These are phyloP conservation scores for Ictalurus punctatus DNA, from an alignment of 2,113 vertebrate species.

Conservation along the genomic window DNA sequence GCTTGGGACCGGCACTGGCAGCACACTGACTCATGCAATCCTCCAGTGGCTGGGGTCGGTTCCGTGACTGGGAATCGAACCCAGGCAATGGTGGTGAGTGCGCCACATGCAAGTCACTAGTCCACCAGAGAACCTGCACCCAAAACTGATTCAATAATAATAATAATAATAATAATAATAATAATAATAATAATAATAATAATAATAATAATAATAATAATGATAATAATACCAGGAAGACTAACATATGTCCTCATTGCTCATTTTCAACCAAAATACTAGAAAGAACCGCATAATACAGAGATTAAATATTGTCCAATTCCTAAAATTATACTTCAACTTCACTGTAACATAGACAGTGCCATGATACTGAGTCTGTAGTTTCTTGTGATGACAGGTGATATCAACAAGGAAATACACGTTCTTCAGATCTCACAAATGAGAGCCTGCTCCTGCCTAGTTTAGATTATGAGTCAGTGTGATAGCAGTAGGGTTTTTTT, in stretches of 20 bases:
- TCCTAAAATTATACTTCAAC: background rate
- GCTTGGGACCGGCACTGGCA: no score
- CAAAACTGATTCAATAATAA: background rate
- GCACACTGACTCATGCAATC: no score
- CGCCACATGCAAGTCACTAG: no score
- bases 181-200: background rate
- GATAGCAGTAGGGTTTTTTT: slow-evolving; percentile 4
- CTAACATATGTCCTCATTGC: background rate
- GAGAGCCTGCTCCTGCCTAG: slow-evolving; percentile 26
- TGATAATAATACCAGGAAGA: background rate
- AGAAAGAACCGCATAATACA: background rate
- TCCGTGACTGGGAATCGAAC: no score
- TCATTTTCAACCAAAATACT: background rate
- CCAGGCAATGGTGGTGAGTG: no score
- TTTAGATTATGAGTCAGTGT: slow-evolving; percentile 43
- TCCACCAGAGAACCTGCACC: no score
- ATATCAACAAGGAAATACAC: slow-evolving; percentile 9
- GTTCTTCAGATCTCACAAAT: slow-evolving; percentile 10
- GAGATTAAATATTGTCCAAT: background rate
- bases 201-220: no score
- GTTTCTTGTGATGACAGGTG: background rate
- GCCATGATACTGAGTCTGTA: background rate
- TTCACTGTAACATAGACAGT: background rate
- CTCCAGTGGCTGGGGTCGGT: no score
- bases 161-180: background rate